phyloP scores from a whole-genome alignment of 2,113 vertebrate species.

The Cinclus mexicanus region DNA sequence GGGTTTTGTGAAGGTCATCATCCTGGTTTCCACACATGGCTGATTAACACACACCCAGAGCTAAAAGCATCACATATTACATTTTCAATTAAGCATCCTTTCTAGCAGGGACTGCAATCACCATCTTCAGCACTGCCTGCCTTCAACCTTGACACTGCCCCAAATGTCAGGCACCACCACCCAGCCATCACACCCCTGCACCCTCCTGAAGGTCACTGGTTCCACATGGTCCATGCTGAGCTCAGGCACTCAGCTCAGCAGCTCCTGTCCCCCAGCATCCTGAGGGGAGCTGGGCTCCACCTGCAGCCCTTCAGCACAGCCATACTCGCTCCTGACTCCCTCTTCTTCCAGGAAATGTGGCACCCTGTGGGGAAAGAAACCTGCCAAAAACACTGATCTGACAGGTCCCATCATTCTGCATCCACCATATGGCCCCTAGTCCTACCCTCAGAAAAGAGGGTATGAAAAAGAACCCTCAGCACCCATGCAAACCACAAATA shows the following conservation, averaged over 20 bases:
- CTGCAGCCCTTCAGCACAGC: neutral
- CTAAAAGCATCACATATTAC: slow-evolving; percentile 21
- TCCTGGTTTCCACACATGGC: slow-evolving; percentile 2
- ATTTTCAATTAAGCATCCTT: neutral
- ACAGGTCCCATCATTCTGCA: neutral
- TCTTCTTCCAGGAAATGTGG: neutral
- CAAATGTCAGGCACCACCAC: neutral
- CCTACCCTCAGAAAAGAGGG: neutral
- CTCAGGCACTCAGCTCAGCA: neutral
- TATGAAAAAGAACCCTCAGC: neutral
- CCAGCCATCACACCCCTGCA: neutral
- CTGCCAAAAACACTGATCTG: neutral
- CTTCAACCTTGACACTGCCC: neutral
- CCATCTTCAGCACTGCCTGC: neutral
- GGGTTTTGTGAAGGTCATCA: slow-evolving; percentile 17
- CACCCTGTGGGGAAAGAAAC: neutral
- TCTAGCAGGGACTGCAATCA: neutral
- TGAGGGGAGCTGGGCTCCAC: neutral
- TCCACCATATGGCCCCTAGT: neutral
- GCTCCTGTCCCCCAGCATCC: rapidly evolving
- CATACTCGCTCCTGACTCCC: rapidly evolving
- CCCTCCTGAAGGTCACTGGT: neutral
- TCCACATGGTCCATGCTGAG: rapidly evolving
- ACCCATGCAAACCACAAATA: neutral
- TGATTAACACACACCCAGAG: slow-evolving; percentile 1